Percentiles rank a stretch among this genome's conserved stretches.
phyloP scores from a whole-genome alignment of 2,888 invertebrate genomes.

The Limnephilus auricula region DNA sequence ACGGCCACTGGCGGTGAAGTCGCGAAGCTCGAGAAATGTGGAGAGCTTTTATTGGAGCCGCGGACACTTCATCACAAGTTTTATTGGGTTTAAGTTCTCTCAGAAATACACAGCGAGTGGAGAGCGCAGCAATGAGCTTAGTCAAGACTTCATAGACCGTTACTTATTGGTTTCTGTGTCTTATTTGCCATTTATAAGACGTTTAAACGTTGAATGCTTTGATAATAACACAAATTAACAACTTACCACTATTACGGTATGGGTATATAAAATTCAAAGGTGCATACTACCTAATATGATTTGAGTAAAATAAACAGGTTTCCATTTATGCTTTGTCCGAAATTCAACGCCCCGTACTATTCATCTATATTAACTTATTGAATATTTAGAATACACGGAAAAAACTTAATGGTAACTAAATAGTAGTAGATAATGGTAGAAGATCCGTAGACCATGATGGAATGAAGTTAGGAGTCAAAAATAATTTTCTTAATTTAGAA shows the following conservation, averaged over 20 bases:
- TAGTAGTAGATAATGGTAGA: too few species aligned
- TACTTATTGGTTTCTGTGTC: neutral
- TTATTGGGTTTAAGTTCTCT: neutral
- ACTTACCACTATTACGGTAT: too few species aligned
- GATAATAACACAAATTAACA: neutral
- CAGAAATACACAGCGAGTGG: neutral
- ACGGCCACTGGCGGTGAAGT: neutral
- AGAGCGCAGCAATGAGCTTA: neutral
- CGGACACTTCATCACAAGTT: conserved; percentile 8
- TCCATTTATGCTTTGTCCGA: too few species aligned
- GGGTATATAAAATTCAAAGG: too few species aligned
- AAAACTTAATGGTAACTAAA: neutral
- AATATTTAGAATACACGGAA: neutral
- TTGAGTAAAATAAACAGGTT: neutral
- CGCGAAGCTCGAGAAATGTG: neutral
- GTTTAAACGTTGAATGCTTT: neutral
- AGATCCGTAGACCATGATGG: neutral
- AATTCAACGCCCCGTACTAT: too few species aligned
- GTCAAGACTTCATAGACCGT: neutral
- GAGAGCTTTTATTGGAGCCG: conserved; percentile 20
- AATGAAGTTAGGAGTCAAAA: neutral
- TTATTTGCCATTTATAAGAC: neutral
- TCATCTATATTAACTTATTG: too few species aligned
- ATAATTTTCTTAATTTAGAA: neutral
- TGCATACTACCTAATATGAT: neutral